phyloP scores from a whole-genome alignment of 1,140 invertebrate species.

The Monochamus saltuarius region DNA sequence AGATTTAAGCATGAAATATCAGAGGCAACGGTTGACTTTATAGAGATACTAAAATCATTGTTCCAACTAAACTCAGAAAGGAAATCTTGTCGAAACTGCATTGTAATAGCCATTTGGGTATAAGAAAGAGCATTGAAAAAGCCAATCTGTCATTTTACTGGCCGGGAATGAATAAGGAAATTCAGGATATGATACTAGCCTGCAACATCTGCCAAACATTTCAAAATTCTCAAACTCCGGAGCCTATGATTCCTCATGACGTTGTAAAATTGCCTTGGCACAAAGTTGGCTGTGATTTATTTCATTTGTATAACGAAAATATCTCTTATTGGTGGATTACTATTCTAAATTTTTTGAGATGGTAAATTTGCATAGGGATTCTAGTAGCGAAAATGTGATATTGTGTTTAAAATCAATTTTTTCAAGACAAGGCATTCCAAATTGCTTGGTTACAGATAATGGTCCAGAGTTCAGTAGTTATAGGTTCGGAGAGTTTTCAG shows the following conservation, averaged over 20 bases:
- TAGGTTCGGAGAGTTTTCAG: background rate
- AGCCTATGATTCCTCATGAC: slow-evolving; percentile 43
- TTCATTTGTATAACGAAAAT: slow-evolving; percentile 45
- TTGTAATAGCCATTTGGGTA: slow-evolving; percentile 25
- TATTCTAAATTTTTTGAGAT: slow-evolving; percentile 40
- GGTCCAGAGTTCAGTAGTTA: background rate
- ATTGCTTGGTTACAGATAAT: background rate
- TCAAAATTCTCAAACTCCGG: slow-evolving; percentile 7
- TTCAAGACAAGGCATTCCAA: slow-evolving; percentile 15
- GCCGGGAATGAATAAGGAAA: slow-evolving; percentile 21
- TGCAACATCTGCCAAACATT: slow-evolving; percentile 14
- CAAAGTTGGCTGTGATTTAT: slow-evolving; percentile 45
- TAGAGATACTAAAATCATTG: slow-evolving; percentile 11
- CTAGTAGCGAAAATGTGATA: slow-evolving; percentile 32
- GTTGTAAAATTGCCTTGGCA: slow-evolving; percentile 40
- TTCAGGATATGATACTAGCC: slow-evolving; percentile 9
- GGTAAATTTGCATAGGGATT: slow-evolving; percentile 23
- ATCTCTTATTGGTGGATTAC: slow-evolving; percentile 37
- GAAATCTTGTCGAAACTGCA: slow-evolving; percentile 29
- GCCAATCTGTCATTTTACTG: slow-evolving; percentile 27
- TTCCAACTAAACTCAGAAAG: slow-evolving; percentile 6
- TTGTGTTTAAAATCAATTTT: slow-evolving; percentile 39
- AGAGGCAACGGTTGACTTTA: slow-evolving; percentile 21
- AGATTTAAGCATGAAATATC: slow-evolving; percentile 28
- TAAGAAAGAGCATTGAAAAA: slow-evolving; percentile 19